Conservation (phyloP, 2,797 vertebrate genomes). For the Argentina silus region DNA sequence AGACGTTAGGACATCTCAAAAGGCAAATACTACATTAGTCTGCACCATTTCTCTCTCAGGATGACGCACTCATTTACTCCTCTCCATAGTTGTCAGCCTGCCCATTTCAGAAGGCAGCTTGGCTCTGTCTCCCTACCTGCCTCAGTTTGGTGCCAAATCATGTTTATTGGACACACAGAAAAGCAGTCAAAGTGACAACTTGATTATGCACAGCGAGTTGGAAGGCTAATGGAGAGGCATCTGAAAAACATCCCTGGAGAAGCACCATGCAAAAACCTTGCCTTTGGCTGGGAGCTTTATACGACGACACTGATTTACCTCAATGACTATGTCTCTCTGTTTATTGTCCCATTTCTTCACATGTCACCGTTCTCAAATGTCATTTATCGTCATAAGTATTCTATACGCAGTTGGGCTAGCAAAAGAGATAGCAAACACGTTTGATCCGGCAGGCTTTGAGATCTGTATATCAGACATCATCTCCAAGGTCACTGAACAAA, state of each 20-base stretch:
- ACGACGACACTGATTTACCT: neutral
- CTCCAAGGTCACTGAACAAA: neutral
- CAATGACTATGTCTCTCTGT: neutral
- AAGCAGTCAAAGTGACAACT: conserved; percentile 15
- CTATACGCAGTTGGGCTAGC: neutral
- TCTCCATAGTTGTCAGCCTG: neutral
- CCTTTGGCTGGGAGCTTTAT: neutral
- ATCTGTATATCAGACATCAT: neutral
- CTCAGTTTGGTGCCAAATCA: conserved; percentile 10
- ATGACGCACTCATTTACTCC: neutral
- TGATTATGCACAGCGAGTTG: conserved; percentile 13
- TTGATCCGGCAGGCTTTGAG: conserved; percentile 8
- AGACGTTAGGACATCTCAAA: neutral
- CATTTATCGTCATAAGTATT: neutral
- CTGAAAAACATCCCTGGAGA: conserved; percentile 1
- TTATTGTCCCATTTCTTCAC: neutral
- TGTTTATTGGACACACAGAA: conserved; percentile 6
- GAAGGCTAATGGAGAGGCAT: neutral
- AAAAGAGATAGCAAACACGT: neutral
- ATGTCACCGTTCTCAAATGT: neutral
- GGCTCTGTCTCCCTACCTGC: neutral
- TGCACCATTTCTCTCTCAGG: neutral
- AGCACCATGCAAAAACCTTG: neutral
- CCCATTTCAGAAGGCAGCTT: neutral
- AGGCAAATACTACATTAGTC: neutral